Evolutionary conservation across 2,888 invertebrate species (phyloP).

Genomic region (Phengaris arion): DNA sequence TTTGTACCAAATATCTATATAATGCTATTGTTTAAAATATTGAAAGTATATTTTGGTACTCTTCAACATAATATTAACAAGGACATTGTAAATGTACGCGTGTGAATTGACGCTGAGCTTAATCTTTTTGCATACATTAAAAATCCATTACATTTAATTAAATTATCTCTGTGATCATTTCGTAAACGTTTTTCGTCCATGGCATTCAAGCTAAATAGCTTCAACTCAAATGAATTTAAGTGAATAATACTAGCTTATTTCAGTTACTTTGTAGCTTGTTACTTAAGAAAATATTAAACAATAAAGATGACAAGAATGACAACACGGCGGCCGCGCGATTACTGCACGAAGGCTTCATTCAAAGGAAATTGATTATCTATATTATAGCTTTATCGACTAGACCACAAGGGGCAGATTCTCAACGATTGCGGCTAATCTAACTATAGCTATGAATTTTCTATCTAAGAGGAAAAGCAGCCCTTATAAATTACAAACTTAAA

Average conservation of each 20-base stretch:
- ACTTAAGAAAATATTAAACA: too few species aligned
- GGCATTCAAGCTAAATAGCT: slow-evolving; percentile 8
- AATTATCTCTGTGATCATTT: slow-evolving; percentile 17
- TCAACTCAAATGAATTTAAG: background rate
- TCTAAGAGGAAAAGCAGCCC: too few species aligned
- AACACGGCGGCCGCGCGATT: too few species aligned
- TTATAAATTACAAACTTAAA: too few species aligned
- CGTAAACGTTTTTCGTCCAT: slow-evolving; percentile 12
- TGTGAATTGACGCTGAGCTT: background rate
- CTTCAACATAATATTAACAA: background rate
- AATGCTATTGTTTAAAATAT: background rate
- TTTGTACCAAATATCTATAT: background rate
- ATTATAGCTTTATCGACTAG: too few species aligned
- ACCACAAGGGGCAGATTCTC: too few species aligned
- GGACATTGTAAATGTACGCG: slow-evolving; percentile 7
- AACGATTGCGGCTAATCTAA: too few species aligned
- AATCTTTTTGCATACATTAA: slow-evolving; percentile 23
- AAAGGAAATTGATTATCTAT: too few species aligned
- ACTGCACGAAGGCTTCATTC: too few species aligned
- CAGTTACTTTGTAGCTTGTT: too few species aligned
- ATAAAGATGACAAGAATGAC: too few species aligned
- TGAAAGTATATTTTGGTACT: background rate
- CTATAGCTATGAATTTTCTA: too few species aligned
- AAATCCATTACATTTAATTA: slow-evolving; percentile 21
- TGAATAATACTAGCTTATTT: background rate